Percentiles rank a stretch among this genome's conserved stretches.
Conservation (phyloP, 2,113 vertebrate species). For the Sylvia atricapilla region DNA sequence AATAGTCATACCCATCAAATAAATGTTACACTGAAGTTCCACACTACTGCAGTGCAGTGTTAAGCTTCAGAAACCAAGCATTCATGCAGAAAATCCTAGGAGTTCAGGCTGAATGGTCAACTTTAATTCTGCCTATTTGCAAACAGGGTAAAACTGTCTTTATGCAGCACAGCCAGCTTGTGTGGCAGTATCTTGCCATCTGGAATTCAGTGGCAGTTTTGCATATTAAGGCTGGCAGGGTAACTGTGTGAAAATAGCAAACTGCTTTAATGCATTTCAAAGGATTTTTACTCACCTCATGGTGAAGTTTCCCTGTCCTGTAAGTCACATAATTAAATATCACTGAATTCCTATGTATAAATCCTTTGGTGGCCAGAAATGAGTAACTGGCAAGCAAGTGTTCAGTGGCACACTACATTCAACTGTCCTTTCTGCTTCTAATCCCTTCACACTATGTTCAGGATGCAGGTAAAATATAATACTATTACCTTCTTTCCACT, state of each 20-base stretch:
- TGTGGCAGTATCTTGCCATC: slow-evolving; percentile 21
- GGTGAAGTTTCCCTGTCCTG: neutral
- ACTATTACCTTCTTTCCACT: neutral
- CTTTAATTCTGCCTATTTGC: slow-evolving; percentile 40
- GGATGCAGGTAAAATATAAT: neutral
- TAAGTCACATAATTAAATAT: slow-evolving; percentile 25
- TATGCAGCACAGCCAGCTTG: slow-evolving; percentile 14
- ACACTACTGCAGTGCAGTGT: neutral
- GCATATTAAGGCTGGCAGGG: slow-evolving; percentile 52
- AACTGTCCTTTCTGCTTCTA: neutral
- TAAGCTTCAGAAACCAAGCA: slow-evolving; percentile 29
- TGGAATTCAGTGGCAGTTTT: slow-evolving; percentile 52
- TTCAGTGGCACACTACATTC: neutral
- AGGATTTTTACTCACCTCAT: slow-evolving; percentile 23
- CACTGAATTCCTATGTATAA: neutral
- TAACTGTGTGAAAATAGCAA: slow-evolving; percentile 51
- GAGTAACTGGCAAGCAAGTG: neutral
- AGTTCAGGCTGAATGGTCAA: slow-evolving; percentile 53
- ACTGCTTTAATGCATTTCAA: slow-evolving; percentile 38
- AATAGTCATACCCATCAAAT: neutral
- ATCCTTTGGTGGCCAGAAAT: neutral
- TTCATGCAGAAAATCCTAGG: slow-evolving; percentile 22
- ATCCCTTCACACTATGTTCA: neutral
- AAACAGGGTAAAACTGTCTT: slow-evolving; percentile 17
- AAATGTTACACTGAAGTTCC: neutral